These are phyloP conservation scores for Catharus fuscescens DNA, from an alignment of 2,113 vertebrate genomes.

Conservation along the genomic window DNA sequence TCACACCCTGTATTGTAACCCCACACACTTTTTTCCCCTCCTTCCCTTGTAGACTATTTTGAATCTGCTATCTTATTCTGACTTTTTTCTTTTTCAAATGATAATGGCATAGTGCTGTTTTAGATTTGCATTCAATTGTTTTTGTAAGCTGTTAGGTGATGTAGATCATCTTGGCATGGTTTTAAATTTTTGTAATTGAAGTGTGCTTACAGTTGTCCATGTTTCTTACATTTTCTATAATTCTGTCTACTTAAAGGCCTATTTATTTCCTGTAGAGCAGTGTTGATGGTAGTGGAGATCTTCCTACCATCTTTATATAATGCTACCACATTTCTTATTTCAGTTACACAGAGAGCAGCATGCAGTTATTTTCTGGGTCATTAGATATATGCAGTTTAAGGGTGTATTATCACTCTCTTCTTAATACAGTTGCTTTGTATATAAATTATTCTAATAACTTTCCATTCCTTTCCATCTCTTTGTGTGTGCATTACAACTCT, in stretches of 20 bases:
- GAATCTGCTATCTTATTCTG: neutral
- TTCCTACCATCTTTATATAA: neutral
- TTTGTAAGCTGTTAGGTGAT: neutral
- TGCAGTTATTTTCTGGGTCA: neutral
- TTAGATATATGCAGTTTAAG: neutral
- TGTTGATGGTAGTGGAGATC: neutral
- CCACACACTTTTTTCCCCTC: neutral
- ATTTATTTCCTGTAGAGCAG: neutral
- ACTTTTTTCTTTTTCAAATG: neutral
- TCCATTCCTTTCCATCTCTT: neutral
- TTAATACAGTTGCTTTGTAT: neutral
- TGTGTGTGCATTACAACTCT: neutral
- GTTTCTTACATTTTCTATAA: neutral
- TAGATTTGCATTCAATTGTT: neutral
- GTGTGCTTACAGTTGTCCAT: neutral
- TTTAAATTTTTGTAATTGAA: neutral
- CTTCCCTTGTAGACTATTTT: neutral
- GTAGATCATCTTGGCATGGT: neutral
- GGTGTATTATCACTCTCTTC: neutral
- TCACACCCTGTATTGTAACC: too few relatives aligned
- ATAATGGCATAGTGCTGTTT: neutral
- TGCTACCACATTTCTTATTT: neutral
- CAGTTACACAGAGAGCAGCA: neutral
- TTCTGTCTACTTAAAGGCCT: neutral
- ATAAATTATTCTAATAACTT: neutral